These are phyloP conservation scores for Sebastes diaconus DNA, from an alignment of 2,797 vertebrate genomes.

Conservation along the genomic window DNA sequence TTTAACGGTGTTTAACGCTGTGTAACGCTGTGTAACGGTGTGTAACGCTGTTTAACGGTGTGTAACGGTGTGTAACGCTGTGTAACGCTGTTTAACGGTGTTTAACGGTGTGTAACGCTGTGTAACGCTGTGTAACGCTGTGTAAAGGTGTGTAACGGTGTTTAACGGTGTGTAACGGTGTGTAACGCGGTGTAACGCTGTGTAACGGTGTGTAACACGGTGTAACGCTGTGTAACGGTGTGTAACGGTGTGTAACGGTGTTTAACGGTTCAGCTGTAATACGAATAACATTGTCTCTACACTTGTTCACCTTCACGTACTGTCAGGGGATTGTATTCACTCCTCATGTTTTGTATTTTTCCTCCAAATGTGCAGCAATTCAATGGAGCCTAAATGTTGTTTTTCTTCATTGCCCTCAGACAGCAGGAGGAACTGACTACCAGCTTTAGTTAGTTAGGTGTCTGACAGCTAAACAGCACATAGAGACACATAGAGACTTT, in stretches of 20 bases:
- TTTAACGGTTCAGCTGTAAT: neutral
- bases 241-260: too few species aligned
- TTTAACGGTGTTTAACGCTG: too few species aligned
- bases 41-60: too few species aligned
- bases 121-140: accelerated
- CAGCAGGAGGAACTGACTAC: neutral
- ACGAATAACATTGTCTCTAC: neutral
- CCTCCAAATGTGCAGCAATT: too few species aligned
- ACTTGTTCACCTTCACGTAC: neutral
- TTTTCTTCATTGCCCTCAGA: neutral
- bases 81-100: too few species aligned
- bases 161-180: accelerated
- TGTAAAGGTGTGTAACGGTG: accelerated
- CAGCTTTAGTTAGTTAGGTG: neutral
- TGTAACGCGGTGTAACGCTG: accelerated
- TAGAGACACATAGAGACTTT: too few species aligned
- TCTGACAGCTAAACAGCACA: neutral
- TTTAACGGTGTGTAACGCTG: too few species aligned
- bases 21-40: too few species aligned
- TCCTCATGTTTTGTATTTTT: accelerated
- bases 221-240: too few species aligned
- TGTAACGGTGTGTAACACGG: accelerated
- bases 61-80: neutral
- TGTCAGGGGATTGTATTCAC: accelerated
- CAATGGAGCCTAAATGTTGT: neutral